phyloP scores from a whole-genome alignment of 2,797 vertebrate species.

The Argya squamiceps region DNA sequence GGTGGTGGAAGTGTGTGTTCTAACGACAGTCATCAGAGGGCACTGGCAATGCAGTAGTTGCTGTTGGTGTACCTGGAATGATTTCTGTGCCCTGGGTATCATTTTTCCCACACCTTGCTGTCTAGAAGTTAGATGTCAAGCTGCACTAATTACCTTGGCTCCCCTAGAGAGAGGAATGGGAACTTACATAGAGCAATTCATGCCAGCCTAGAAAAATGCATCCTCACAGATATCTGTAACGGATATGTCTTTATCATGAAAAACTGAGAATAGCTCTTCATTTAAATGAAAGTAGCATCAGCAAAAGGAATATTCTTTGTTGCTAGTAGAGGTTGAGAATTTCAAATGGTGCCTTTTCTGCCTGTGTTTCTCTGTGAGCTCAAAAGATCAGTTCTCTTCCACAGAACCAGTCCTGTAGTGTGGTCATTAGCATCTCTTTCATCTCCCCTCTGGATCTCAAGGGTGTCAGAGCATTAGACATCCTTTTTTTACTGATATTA shows the following conservation, averaged over 20 bases:
- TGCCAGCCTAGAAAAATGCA: neutral
- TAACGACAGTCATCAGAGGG: rapidly evolving
- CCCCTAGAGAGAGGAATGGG: neutral
- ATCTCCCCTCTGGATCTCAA: neutral
- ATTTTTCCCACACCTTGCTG: neutral
- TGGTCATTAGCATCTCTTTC: neutral
- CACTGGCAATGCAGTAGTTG: neutral
- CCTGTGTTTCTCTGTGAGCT: neutral
- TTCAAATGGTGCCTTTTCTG: neutral
- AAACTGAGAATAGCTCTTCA: neutral
- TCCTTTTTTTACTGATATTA: neutral
- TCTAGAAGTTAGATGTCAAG: neutral
- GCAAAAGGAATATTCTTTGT: neutral
- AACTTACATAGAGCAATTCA: neutral
- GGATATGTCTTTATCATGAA: neutral
- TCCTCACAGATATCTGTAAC: neutral
- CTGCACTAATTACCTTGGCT: neutral
- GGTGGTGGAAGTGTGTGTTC: neutral
- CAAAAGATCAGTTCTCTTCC: neutral
- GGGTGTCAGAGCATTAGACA: neutral
- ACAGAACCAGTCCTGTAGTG: neutral
- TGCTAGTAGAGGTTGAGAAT: neutral
- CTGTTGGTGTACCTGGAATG: neutral
- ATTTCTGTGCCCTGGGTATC: neutral
- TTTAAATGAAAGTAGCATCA: neutral